A percentile compares a stretch with the other conserved stretches of the same genome.
Conservation (phyloP, 2,113 vertebrate genomes). For the Brachyistius frenatus region DNA sequence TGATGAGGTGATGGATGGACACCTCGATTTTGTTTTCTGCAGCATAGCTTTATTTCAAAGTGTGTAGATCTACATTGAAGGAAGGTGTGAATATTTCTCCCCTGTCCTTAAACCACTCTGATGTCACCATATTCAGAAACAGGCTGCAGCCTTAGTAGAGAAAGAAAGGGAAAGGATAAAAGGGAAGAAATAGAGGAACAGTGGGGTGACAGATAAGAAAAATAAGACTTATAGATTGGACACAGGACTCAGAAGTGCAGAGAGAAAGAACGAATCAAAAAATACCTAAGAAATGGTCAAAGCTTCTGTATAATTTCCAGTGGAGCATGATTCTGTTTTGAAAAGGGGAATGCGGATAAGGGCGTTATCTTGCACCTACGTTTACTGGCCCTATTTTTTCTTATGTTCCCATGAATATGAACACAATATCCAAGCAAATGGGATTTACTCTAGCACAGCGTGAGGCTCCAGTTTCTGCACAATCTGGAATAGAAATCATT, state of each 20-base stretch:
- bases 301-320: conserved; percentile 31
- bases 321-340: conserved; percentile 45
- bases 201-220: conserved; percentile 29
- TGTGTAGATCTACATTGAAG: no score
- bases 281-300: conserved; percentile 40
- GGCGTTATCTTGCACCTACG: conserved; percentile 60
- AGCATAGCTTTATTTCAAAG: no score
- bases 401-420: conserved; percentile 70
- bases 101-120: not conserved
- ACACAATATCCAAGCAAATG: conserved; percentile 68
- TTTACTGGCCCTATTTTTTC: conserved; percentile 47
- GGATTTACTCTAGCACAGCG: conserved; percentile 62
- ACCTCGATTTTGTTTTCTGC: not conserved
- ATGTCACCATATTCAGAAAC: conserved; percentile 32
- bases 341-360: conserved; percentile 40
- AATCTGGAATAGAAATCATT: conserved; percentile 48
- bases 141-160: conserved; percentile 13
- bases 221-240: conserved; percentile 57
- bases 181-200: conserved; percentile 6
- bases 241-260: conserved; percentile 37
- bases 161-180: conserved; percentile 1
- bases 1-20: not conserved
- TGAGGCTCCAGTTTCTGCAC: conserved; percentile 40
- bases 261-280: conserved; percentile 32
- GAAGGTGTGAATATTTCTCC: not conserved